Evolutionary conservation across 2,797 vertebrate genomes (phyloP).

Genomic region (Arremon brunneinucha): DNA sequence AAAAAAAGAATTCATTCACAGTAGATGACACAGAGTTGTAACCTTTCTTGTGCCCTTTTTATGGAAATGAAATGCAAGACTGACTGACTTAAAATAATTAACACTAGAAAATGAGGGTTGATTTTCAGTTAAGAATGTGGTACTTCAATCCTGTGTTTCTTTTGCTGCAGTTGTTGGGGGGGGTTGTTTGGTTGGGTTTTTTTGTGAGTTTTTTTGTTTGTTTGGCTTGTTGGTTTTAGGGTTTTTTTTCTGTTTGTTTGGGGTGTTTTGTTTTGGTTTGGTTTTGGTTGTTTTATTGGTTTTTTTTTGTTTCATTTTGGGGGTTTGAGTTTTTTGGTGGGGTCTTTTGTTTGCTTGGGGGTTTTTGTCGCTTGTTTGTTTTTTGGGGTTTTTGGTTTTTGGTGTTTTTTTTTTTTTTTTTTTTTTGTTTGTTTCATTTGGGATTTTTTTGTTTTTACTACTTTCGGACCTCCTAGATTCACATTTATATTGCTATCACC

Average conservation of each 20-base stretch:
- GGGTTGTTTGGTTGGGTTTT: not conserved
- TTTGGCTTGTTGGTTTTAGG: not conserved
- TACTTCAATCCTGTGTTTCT: not conserved
- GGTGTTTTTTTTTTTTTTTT: no score
- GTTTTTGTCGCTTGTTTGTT: not conserved
- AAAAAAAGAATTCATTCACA: conserved; percentile 12
- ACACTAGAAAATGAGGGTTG: not conserved
- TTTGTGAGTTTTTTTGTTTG: not conserved
- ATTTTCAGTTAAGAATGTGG: not conserved
- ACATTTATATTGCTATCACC: not conserved
- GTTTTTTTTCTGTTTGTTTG: no score
- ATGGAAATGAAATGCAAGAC: conserved; percentile 12
- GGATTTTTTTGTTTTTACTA: not conserved
- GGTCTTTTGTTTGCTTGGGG: not conserved
- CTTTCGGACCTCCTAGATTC: not conserved
- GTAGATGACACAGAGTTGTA: not conserved
- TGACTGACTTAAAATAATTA: not conserved
- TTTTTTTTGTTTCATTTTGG: not conserved
- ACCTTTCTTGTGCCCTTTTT: not conserved
- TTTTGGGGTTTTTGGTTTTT: not conserved
- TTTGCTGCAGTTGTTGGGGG: not conserved
- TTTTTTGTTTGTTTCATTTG: not conserved
- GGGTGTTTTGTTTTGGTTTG: not conserved
- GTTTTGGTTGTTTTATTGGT: not conserved
- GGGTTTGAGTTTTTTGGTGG: not conserved